Conservation (phyloP, 1,140 invertebrate species). For the Drosophila truncata region DNA sequence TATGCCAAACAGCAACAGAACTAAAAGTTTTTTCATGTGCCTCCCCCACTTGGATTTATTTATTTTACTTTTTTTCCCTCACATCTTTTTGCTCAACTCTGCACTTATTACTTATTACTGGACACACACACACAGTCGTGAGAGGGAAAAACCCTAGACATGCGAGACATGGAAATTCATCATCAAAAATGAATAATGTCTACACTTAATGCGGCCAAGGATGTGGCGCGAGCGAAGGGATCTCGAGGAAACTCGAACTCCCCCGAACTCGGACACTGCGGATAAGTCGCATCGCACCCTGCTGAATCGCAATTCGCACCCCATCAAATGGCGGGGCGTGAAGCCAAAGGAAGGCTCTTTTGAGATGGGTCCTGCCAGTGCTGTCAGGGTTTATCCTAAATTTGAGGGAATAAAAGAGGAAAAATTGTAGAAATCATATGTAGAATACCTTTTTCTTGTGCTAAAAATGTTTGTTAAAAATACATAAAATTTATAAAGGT, state of each 20-base stretch:
- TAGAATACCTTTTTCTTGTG: background rate
- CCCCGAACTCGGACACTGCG: slow-evolving; percentile 34
- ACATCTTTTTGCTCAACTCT: slow-evolving; percentile 51
- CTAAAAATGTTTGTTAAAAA: background rate
- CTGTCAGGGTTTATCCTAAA: background rate
- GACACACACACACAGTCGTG: slow-evolving; percentile 43
- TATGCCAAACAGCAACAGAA: slow-evolving; percentile 79
- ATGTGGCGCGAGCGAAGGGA: slow-evolving; percentile 25
- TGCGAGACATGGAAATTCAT: slow-evolving; percentile 84
- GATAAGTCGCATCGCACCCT: slow-evolving; percentile 75
- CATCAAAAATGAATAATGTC: slow-evolving; percentile 85
- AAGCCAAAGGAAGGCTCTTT: slow-evolving; percentile 53
- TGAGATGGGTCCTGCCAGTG: slow-evolving; percentile 17
- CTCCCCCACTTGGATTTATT: slow-evolving; percentile 55
- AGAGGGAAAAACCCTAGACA: slow-evolving; percentile 67
- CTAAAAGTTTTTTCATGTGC: slow-evolving; percentile 80
- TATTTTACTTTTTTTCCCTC: slow-evolving; percentile 43
- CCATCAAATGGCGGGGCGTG: slow-evolving; percentile 79
- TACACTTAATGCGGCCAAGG: slow-evolving; percentile 79
- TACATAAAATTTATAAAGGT: background rate
- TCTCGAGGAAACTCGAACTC: slow-evolving; percentile 15
- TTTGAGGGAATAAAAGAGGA: background rate
- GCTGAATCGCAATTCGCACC: slow-evolving; percentile 77
- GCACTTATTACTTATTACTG: slow-evolving; percentile 83
- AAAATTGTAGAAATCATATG: background rate